Percentiles rank a stretch among this genome's conserved stretches.
phyloP scores from a whole-genome alignment of 2,797 vertebrate species.

The Pipistrellus nathusii region DNA sequence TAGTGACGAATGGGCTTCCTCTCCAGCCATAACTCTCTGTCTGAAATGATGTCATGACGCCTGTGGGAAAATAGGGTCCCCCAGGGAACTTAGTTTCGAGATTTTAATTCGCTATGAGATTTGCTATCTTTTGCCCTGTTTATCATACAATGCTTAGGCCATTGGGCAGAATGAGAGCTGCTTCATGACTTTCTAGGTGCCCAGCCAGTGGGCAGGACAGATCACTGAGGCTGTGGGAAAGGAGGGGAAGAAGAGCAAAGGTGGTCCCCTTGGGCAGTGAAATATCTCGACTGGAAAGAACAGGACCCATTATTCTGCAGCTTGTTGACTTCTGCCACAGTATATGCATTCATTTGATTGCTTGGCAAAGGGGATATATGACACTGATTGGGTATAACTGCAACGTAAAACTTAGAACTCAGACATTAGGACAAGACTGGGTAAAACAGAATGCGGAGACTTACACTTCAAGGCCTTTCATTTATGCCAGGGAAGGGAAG shows the following conservation, averaged over 20 bases:
- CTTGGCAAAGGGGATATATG: not conserved
- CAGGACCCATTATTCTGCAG: not conserved
- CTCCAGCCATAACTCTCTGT: constrained; percentile 54
- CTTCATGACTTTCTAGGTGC: not conserved
- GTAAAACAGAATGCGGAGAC: not conserved
- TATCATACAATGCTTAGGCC: not conserved
- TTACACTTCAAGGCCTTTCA: not conserved
- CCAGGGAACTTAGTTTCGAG: constrained; percentile 34
- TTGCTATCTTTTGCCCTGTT: not conserved
- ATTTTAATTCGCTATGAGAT: constrained; percentile 25
- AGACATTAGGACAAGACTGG: not conserved
- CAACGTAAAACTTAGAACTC: constrained; percentile 26
- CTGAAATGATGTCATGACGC: constrained; percentile 63
- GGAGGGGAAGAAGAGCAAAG: not conserved
- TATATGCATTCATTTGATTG: not conserved
- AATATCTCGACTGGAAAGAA: not conserved
- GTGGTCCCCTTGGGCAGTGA: rapidly evolving
- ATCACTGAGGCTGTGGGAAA: not conserved
- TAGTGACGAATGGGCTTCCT: constrained; percentile 67
- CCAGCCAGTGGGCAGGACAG: not conserved
- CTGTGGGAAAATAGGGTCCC: constrained; percentile 40
- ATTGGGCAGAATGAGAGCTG: not conserved
- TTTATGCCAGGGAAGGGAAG: not conserved
- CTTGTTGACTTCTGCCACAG: not conserved
- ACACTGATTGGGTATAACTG: not conserved